Evolutionary conservation across 2,797 vertebrate species (phyloP).

Genomic region (Dallia pectoralis): DNA sequence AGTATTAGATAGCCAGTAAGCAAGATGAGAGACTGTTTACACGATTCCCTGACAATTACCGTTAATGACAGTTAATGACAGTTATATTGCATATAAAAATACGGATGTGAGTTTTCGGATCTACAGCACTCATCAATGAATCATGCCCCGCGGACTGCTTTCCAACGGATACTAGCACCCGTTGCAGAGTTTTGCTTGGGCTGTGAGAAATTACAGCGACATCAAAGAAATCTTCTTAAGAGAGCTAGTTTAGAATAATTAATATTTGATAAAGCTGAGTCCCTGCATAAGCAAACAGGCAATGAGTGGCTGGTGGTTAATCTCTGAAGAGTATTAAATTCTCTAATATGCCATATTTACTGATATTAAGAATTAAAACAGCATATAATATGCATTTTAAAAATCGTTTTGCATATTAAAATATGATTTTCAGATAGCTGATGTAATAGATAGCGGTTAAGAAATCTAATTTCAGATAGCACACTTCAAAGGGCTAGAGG

Average conservation of each 20-base stretch:
- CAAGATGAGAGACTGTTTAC: conserved; percentile 12
- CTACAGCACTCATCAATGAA: conserved; percentile 71
- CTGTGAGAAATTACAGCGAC: conserved; percentile 70
- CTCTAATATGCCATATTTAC: conserved; percentile 73
- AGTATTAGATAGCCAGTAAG: neutral
- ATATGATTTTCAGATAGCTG: conserved; percentile 68
- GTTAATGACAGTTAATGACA: conserved; percentile 36
- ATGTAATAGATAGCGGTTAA: conserved; percentile 58
- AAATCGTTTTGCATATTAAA: conserved; percentile 76
- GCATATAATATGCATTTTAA: conserved; percentile 74
- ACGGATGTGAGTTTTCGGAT: conserved; percentile 44
- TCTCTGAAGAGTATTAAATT: conserved; percentile 73
- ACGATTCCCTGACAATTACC: conserved; percentile 25
- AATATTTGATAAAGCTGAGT: conserved; percentile 75
- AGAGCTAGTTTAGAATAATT: conserved; percentile 75
- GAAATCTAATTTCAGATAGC: conserved; percentile 49
- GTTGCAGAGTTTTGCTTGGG: conserved; percentile 67
- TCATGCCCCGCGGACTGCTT: conserved; percentile 56
- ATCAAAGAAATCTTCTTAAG: conserved; percentile 74
- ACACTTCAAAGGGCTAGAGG: conserved; percentile 27
- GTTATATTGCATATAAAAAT: conserved; percentile 36
- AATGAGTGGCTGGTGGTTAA: conserved; percentile 56
- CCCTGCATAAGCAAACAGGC: conserved; percentile 66
- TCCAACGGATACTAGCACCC: conserved; percentile 60
- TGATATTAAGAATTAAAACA: conserved; percentile 74